phyloP scores from a whole-genome alignment of 2,888 invertebrate species.

The Leucophora obtusa region DNA sequence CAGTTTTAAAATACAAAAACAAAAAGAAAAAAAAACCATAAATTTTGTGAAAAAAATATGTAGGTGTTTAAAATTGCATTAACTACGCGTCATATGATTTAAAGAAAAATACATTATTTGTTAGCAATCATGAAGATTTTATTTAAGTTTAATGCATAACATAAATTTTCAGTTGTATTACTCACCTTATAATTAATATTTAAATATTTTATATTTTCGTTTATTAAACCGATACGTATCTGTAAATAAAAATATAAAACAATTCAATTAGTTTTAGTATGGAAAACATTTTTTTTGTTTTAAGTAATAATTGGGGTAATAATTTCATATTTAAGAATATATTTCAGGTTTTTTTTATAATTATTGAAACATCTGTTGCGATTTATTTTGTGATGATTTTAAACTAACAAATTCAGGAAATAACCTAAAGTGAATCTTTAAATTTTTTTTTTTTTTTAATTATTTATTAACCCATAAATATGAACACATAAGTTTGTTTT shows the following conservation, averaged over 20 bases:
- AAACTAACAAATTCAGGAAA: too few relatives aligned
- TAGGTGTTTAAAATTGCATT: constrained; percentile 47
- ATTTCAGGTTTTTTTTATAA: not conserved
- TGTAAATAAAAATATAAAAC: constrained; percentile 51
- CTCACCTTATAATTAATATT: constrained; percentile 62
- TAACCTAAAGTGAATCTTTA: too few relatives aligned
- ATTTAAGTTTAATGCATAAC: not conserved
- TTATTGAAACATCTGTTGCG: not conserved
- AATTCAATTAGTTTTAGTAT: constrained; percentile 48
- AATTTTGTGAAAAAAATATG: constrained; percentile 24
- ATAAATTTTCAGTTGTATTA: constrained; percentile 5
- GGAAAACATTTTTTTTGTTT: not conserved
- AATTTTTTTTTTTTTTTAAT: too few relatives aligned
- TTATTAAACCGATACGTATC: constrained; percentile 36
- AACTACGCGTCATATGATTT: not conserved
- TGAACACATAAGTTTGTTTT: not conserved
- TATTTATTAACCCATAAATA: not conserved
- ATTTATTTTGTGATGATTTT: not conserved
- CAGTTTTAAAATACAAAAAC: not conserved
- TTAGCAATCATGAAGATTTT: not conserved
- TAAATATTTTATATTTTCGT: constrained; percentile 27
- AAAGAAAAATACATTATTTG: not conserved
- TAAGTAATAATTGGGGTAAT: not conserved
- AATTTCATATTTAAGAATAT: not conserved
- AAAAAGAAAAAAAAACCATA: not conserved